Base-by-base conservation (phyloP, 2,888 invertebrate genomes). In the Incurvaria masculella region DNA sequence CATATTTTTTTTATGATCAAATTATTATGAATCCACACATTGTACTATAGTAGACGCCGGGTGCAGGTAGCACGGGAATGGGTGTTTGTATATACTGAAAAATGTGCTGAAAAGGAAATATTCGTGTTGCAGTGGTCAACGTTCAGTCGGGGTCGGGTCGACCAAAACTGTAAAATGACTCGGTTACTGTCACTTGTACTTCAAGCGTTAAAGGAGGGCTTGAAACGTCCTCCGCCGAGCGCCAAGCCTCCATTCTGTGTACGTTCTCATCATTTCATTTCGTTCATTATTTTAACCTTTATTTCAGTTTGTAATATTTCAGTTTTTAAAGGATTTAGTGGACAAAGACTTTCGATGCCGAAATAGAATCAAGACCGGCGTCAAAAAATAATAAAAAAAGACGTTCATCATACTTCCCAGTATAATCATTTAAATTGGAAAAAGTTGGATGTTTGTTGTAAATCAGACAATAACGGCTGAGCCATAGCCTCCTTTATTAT, bases 71-170 rank as follows among this genome's bases (percentile, higher is more conserved):
- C 23, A 23, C 11, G 11, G 33, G 14, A 3, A 33, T 33, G 14
- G 10, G 23, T 23, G 5, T 23, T 23, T 23, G 23, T 23, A 23
- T 6, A 23, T 23, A 23, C 23, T 6, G 4, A n/a, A n/a, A 23
- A 4, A 23, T 10, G 10, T 23, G 4, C 23, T 63, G 63, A 62
- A 74, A 69, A 76, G 73, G 54, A 59, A 60, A 63, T 67, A 63
- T 74, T 72, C 61, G 72, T 73, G 64, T 78, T 78, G 75, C 78
- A 78, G 78, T 75, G 68, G 63, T 72, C 71, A 68, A 60, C 72
- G 65, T 76, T 63, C 76, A 76, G 64, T 73, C 76, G 62, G 64
- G 61, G 57, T 75, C 76, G 62, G 64, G 61, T 57, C 75, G 74
- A 63, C 75, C 75, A 68, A 71, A 70, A 72, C 65, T 76, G 61